Base-by-base conservation (phyloP, 2,797 vertebrate genomes). In the Scomberomorus guttatus region DNA sequence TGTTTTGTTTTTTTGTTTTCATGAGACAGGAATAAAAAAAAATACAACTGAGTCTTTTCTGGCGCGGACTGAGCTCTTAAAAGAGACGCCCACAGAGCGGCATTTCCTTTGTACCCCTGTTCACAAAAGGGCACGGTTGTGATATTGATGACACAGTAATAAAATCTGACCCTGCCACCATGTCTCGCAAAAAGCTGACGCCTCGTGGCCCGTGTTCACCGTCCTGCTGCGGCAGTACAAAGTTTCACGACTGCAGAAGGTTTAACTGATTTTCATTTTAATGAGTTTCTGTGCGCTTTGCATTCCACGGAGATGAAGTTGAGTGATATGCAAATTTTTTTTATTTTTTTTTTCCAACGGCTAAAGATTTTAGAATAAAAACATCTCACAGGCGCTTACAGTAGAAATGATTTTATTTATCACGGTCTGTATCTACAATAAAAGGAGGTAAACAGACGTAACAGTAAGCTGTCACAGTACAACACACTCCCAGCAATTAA, bases 251-350 rank as follows among this genome's bases (percentile, higher is more conserved):
- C 74, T 73, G 37, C 14, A 27, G n/a, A 62, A 34, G 4, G 25
- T 71, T 56, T n/a, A 64, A 27, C 58, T 56, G 15, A 51, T 75
- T 80, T 83, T 76, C 20, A 72, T 85, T 85, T 86, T 55, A 74
- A 80, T 75, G 42, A 80, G 56, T 78, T 74, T 62, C 18, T 44
- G 22, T 11, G 52, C 67, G 70, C 83, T 89, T 74, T 77, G 66
- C 25, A 42, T 63, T 66, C n/a, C 18, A 42, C 9, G 29, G 56
- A 64, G 72, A 84, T 72, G 39, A 56, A 61, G 37, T 66, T 71
- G 15, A 84, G 66, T 59, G 61, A 83, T 78, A 81, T 89, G 81
- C 61, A 75, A 79, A 83, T 81, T 6, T 67, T 13, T 55, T 17
- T 55, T 17, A 75, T 77, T 82, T 81, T 6, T 67, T 13, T 55